Evolutionary conservation across 2,113 vertebrate genomes (phyloP).

Genomic region (Mugil cephalus): DNA sequence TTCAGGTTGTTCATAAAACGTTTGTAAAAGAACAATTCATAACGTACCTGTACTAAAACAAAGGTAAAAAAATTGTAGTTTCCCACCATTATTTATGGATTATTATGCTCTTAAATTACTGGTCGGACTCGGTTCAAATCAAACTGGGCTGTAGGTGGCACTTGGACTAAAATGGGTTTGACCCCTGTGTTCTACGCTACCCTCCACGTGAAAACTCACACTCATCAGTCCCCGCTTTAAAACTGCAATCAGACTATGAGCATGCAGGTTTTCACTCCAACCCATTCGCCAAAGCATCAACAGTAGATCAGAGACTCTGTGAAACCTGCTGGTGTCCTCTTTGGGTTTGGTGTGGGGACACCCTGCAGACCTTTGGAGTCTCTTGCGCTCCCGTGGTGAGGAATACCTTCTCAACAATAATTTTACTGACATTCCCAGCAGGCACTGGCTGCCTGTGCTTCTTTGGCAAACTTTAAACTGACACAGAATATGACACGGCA

Average conservation of each 20-base stretch:
- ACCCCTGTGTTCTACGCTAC: too few species aligned
- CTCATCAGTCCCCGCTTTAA: background rate
- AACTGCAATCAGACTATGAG: background rate
- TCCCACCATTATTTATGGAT: too few species aligned
- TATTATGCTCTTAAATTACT: too few species aligned
- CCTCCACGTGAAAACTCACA: background rate
- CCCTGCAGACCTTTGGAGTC: slow-evolving; percentile 20
- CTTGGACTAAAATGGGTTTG: too few species aligned
- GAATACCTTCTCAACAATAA: background rate
- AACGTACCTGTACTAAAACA: too few species aligned
- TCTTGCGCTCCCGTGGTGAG: background rate
- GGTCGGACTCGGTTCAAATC: too few species aligned
- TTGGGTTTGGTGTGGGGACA: background rate
- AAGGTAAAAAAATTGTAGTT: too few species aligned
- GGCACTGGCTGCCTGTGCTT: slow-evolving; percentile 31
- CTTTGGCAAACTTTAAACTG: slow-evolving; percentile 19
- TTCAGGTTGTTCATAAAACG: too few species aligned
- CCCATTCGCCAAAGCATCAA: background rate
- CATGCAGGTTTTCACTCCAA: background rate
- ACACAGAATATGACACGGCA: slow-evolving; percentile 37
- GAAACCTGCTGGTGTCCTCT: background rate
- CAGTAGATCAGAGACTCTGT: background rate
- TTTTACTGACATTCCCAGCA: slow-evolving; percentile 37
- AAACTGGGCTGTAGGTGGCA: too few species aligned
- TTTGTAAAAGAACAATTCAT: too few species aligned